These are phyloP conservation scores for Gymnarchus niloticus DNA, from an alignment of 2,113 vertebrate species.

Conservation along the genomic window DNA sequence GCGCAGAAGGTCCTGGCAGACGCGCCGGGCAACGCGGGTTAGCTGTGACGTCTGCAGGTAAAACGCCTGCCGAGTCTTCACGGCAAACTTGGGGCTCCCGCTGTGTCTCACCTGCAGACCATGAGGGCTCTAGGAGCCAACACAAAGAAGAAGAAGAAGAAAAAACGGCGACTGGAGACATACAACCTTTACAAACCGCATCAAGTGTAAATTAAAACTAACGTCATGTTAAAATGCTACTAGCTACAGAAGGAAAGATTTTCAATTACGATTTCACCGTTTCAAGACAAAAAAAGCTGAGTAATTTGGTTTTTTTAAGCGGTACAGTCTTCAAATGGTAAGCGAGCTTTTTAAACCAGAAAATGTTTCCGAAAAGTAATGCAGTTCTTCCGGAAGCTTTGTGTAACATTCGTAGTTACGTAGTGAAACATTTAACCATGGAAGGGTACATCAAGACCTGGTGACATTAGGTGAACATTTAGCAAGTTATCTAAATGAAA, in stretches of 20 bases:
- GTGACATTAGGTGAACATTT: not conserved
- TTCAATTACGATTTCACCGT: too few species aligned
- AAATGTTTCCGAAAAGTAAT: not conserved
- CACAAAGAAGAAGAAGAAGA: too few species aligned
- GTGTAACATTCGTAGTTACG: not conserved
- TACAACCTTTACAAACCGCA: too few species aligned
- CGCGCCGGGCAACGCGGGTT: constrained; percentile 78
- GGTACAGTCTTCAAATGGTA: not conserved
- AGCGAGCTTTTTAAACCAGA: not conserved
- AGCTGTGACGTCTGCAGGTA: constrained; percentile 84
- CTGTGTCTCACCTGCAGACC: constrained; percentile 77
- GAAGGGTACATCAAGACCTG: not conserved
- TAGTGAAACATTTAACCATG: not conserved
- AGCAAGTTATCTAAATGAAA: not conserved
- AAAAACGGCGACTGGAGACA: too few species aligned
- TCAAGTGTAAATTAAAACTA: too few species aligned
- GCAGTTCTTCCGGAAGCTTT: not conserved
- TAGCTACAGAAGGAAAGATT: too few species aligned
- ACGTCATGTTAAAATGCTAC: too few species aligned
- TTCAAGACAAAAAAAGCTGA: too few species aligned
- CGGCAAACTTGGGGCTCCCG: constrained; percentile 90
- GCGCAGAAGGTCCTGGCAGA: constrained; percentile 85
- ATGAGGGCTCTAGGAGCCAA: constrained; percentile 75
- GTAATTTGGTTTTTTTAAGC: too few species aligned
- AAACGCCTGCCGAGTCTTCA: constrained; percentile 95